Evolutionary conservation across 2,797 vertebrate species (phyloP), one percentile per base, ranked within the genome.

Genomic region (Orientallactaga sibirica): DNA sequence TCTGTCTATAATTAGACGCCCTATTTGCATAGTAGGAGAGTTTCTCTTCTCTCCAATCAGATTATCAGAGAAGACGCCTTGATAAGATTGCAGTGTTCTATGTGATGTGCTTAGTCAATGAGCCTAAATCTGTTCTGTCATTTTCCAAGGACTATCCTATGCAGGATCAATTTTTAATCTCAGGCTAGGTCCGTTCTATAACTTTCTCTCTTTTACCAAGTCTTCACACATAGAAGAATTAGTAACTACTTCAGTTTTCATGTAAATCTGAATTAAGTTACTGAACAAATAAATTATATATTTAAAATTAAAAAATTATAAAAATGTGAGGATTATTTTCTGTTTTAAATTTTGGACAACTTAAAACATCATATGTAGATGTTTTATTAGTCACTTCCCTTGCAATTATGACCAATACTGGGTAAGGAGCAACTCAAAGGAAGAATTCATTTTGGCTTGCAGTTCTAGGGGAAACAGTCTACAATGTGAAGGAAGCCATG

Each of bases 1-100:
- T 78, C 71, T 94, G 24, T 74, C 87, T 41, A 70, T 79, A 91
- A 83, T 64, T 88, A 73, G 79, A 24, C 62, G 7, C 7, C 43
- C 7, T 84, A 48, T 85, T 86, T 93, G 88, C 82, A 87, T 93
- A 18, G 90, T n/a, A 79, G 76, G 62, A 81, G 43, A 74, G 18
- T 78, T 90, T 61, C 73, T 96, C 33, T 66, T 71, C 64, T 92
- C 29, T 92, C 29, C 68, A 95, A 76, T 86, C 43, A 86, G 24
- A 79, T 87, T 33, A 37, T 25, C n/a, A n/a, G 66, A 88, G 24
- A 80, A 86, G 77, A 71, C 27, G 64, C 19, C 84, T 85, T 70
- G 75, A 58, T 83, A 95, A 93, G 25, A 85, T 87, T 18, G 1
- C 48, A 43, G 0, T 68, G 12, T 86, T 6, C 41, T 61, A 11